These are phyloP conservation scores for Tanaodytes sp. DNA, from an alignment of 2,888 invertebrate genomes.

Conservation along the genomic window DNA sequence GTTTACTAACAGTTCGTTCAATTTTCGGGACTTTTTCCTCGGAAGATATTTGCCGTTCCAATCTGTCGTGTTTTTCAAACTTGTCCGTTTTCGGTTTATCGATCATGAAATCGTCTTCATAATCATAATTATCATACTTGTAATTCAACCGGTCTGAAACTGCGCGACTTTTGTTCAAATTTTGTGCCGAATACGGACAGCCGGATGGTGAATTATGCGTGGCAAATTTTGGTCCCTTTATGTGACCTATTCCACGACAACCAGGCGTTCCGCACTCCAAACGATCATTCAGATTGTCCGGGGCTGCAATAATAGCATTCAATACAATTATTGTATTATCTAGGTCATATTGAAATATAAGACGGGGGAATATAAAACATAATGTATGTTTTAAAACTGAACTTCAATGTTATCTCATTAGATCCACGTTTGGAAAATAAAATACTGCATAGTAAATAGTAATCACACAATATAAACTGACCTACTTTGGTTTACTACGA, in stretches of 20 bases:
- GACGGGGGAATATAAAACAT: neutral
- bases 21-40: slow-evolving; percentile 62
- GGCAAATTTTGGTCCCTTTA: slow-evolving; percentile 83
- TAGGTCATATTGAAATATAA: slow-evolving; percentile 7
- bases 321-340: slow-evolving; percentile 11
- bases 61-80: slow-evolving; percentile 62
- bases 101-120: slow-evolving; percentile 63
- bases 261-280: slow-evolving; percentile 88
- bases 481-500: no score
- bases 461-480: no score
- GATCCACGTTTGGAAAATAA: no score
- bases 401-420: no score
- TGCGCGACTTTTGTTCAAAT: slow-evolving; percentile 74
- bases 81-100: slow-evolving; percentile 66
- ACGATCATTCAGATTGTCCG: slow-evolving; percentile 77
- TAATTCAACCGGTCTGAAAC: slow-evolving; percentile 75
- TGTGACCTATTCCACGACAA: slow-evolving; percentile 92
- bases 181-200: slow-evolving; percentile 83
- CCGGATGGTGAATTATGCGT: slow-evolving; percentile 82
- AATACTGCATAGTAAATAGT: no score
- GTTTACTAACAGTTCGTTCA: slow-evolving; percentile 66
- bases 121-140: slow-evolving; percentile 71
- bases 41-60: slow-evolving; percentile 48
- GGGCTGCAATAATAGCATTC: slow-evolving; percentile 72
- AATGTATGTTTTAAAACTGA: no score